Base-by-base conservation (phyloP, 2,888 invertebrate genomes). In the Lobophora halterata region DNA sequence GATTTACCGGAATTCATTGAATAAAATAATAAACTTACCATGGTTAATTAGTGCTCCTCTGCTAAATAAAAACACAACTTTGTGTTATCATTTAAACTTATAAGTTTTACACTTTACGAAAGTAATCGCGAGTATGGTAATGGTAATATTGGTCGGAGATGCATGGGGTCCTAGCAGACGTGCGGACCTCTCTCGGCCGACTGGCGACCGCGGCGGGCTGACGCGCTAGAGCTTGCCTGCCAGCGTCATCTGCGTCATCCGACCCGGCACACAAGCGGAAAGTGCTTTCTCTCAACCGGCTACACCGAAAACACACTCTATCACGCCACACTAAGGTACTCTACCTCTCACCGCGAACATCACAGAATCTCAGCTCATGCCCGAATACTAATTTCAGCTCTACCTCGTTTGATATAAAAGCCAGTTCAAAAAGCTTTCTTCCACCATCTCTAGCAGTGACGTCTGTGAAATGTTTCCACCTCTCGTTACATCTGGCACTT, bases 211-310 rank as follows among this genome's bases (percentile, higher is more conserved):
- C 50, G 58, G 51, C 51, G 47, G 54, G 61, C 50, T 60, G 58
- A 54, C 59, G 61, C 60, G 61, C 51, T 57, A 59, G 52, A 62
- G 63, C 62, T 62, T 61, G 55, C 52, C 57, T 52, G 29, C 24
- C 26, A 26, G 29, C 70, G 71, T 70, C 79, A 78, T 79, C 85
- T 87, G 78, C 86, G 86, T 87, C 86, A 85, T 79, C 71, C 76
- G 64, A 65, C 63, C 65, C 63, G 57, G 46, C 75, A 65, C 73
- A 78, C 76, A 68, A 76, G 76, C 80, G 77, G 79, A 85, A 83
- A 80, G 85, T 83, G 80, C 86, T 87, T 87, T 87, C 86, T 86
- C 85, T 82, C 77, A 52, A 36, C 48, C 36, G 49, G 34, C 35
- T 40, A 34, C 41, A 37, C 43, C 65, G 47, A 77, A 75, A 78